Conservation (phyloP, 2,888 invertebrate genomes). For the Scotopteryx bipunctaria region DNA sequence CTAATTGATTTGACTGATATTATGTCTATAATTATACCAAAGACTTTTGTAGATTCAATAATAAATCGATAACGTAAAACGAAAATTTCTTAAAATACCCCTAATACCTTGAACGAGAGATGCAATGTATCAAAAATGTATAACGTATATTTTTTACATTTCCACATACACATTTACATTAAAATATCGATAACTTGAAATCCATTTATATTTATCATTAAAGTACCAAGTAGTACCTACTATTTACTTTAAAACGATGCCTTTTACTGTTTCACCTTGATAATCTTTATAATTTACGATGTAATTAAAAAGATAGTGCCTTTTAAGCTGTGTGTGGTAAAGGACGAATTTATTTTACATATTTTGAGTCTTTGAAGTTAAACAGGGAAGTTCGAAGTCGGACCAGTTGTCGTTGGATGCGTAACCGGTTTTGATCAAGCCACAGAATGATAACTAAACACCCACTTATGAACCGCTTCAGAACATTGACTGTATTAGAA, state of each 20-base stretch:
- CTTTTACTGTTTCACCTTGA: slow-evolving; percentile 37
- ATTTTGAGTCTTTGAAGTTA: slow-evolving; percentile 15
- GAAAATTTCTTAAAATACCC: too few relatives aligned
- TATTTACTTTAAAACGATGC: slow-evolving; percentile 19
- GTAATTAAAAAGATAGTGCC: slow-evolving; percentile 38
- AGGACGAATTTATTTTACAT: slow-evolving; percentile 20
- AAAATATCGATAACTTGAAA: too few relatives aligned
- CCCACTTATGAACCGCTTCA: slow-evolving; percentile 19
- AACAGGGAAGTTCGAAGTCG: slow-evolving; percentile 23
- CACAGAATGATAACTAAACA: slow-evolving; percentile 22
- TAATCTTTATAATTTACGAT: slow-evolving; percentile 37
- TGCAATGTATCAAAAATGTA: too few relatives aligned
- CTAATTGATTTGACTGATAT: too few relatives aligned
- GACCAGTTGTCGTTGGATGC: slow-evolving; percentile 14
- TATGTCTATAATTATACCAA: too few relatives aligned
- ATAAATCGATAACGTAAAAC: too few relatives aligned
- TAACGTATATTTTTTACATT: too few relatives aligned
- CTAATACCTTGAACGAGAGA: too few relatives aligned
- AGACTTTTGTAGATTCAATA: too few relatives aligned
- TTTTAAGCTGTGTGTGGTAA: slow-evolving; percentile 46
- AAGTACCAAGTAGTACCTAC: slow-evolving; percentile 22
- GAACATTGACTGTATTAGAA: slow-evolving; percentile 16
- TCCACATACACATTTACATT: too few relatives aligned
- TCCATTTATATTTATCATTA: neutral
- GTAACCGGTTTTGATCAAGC: slow-evolving; percentile 24